Evolutionary conservation across 1,140 invertebrate species (phyloP).

Genomic region (Oryzaephilus surinamensis): DNA sequence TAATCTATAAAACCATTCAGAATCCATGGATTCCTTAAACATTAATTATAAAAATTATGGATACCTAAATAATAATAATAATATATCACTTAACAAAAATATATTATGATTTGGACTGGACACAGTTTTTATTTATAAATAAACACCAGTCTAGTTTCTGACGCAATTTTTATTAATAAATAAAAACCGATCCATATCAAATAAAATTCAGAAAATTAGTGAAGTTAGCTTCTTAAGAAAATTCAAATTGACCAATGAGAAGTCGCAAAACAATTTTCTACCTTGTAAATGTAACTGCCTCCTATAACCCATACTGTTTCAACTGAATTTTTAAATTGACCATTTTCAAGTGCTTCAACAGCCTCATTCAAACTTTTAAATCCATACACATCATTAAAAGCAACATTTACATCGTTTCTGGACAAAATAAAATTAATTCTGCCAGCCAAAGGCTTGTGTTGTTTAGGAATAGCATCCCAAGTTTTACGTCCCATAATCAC

Average conservation of each 20-base stretch:
- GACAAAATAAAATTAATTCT: constrained; percentile 83
- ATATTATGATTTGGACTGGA: no score
- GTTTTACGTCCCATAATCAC: constrained; percentile 91
- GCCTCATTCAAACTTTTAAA: constrained; percentile 55
- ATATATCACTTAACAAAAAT: no score
- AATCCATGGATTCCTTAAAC: constrained; percentile 60
- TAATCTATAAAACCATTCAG: constrained; percentile 59
- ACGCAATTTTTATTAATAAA: not conserved
- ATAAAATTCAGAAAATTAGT: no score
- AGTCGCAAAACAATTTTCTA: constrained; percentile 33
- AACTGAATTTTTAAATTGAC: constrained; percentile 44
- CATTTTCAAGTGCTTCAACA: constrained; percentile 45
- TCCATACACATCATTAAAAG: constrained; percentile 49
- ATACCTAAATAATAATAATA: constrained; percentile 6
- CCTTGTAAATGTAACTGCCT: constrained; percentile 69
- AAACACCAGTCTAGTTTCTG: not conserved
- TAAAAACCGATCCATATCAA: no score
- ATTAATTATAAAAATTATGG: no score
- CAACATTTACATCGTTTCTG: constrained; percentile 38
- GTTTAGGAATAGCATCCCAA: constrained; percentile 81
- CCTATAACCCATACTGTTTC: constrained; percentile 84
- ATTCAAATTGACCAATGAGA: no score
- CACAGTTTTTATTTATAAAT: no score
- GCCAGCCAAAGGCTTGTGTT: constrained; percentile 62
- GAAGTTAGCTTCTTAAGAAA: no score